These are phyloP conservation scores for Phrynocephalus versicolor DNA, from an alignment of 2,113 vertebrate genomes.

Conservation along the genomic window DNA sequence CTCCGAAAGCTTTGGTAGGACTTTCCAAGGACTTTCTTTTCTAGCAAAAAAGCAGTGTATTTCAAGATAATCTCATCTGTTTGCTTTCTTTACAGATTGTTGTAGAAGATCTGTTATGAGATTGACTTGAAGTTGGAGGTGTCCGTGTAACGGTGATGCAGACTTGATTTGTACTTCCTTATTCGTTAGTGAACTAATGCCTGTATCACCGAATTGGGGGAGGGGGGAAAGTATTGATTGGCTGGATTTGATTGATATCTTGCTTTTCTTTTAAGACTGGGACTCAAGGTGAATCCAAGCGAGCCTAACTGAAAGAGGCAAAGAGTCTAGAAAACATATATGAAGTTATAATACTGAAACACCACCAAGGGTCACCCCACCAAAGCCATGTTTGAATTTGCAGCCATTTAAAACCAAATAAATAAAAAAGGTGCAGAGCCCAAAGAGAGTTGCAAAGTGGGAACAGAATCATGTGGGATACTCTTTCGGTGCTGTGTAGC, in stretches of 20 bases:
- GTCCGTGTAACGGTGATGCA: not conserved
- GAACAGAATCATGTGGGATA: not conserved
- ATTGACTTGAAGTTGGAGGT: not conserved
- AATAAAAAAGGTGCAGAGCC: too few species aligned
- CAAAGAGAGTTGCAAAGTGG: not conserved
- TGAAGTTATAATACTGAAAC: too few species aligned
- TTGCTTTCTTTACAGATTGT: not conserved
- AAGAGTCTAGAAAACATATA: too few species aligned
- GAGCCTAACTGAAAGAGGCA: too few species aligned
- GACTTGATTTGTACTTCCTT: not conserved
- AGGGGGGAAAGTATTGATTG: not conserved
- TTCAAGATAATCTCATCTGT: not conserved
- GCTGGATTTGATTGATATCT: too few species aligned
- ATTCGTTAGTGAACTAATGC: not conserved
- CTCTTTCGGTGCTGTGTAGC: not conserved
- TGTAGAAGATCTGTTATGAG: not conserved
- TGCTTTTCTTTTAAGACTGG: too few species aligned
- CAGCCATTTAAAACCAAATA: too few species aligned
- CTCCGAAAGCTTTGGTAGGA: too few species aligned
- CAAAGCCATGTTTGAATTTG: too few species aligned
- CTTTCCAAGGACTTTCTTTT: not conserved
- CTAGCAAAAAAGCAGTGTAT: not conserved
- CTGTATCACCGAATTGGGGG: not conserved
- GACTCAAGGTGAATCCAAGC: too few species aligned
- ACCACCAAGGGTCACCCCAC: too few species aligned